Conservation (phyloP, 2,113 vertebrate species). For the Macroglossus sobrinus region DNA sequence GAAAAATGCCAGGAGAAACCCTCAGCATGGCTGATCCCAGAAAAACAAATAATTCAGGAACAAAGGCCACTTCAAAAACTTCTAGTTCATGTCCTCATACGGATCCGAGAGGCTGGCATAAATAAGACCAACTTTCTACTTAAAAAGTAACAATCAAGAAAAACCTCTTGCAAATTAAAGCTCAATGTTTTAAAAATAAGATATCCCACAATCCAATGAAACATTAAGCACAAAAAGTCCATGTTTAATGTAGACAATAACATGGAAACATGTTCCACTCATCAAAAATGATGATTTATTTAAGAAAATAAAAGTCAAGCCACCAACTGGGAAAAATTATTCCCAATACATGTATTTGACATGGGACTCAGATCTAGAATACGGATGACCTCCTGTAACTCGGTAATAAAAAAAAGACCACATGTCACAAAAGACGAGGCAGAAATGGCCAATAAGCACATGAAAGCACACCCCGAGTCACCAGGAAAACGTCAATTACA, state of each 20-base stretch:
- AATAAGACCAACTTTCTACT: not conserved
- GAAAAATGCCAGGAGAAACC: not conserved
- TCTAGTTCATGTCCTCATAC: not conserved
- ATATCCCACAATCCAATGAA: not conserved
- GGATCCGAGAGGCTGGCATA: not conserved
- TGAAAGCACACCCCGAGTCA: not conserved
- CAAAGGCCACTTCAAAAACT: not conserved
- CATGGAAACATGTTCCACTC: not conserved
- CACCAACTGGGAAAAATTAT: not conserved
- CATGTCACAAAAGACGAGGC: not conserved
- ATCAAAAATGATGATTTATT: not conserved
- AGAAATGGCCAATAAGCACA: not conserved
- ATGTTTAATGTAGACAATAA: not conserved
- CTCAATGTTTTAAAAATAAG: not conserved
- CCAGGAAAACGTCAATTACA: not conserved
- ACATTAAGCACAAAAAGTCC: not conserved
- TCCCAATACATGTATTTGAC: not conserved
- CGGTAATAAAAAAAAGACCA: not conserved
- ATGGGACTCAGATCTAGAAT: not conserved
- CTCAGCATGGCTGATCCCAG: not conserved
- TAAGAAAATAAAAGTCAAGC: slow-evolving; percentile 21
- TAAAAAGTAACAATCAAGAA: not conserved
- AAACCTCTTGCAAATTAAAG: not conserved
- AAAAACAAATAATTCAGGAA: not conserved
- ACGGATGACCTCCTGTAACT: not conserved